Evolutionary conservation across 2,797 vertebrate species (phyloP).

Genomic region (Diglossa cyanea): DNA sequence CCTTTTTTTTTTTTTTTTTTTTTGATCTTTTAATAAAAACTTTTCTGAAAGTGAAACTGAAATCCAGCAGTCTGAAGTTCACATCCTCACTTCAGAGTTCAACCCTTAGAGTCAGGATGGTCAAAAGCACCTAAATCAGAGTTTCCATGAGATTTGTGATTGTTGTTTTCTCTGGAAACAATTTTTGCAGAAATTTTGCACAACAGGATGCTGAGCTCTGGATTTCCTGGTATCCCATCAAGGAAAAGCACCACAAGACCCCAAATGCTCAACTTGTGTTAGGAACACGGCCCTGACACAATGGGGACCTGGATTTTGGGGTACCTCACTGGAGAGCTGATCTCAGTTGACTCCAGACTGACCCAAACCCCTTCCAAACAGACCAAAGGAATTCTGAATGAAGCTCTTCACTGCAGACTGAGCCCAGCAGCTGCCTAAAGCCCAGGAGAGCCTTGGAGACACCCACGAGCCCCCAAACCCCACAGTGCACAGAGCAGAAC

Average conservation of each 20-base stretch:
- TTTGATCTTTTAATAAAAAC: neutral
- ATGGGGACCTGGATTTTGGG: accelerated
- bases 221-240: neutral
- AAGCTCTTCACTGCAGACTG: neutral
- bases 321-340: neutral
- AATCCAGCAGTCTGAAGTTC: neutral
- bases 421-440: neutral
- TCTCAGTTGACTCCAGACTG: neutral
- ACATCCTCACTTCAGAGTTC: neutral
- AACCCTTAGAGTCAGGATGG: accelerated
- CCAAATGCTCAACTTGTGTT: accelerated
- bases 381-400: neutral
- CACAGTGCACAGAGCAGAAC: accelerated
- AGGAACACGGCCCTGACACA: neutral
- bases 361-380: neutral
- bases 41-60: neutral
- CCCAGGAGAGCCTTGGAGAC: accelerated
- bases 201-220: neutral
- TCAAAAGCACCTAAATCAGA: neutral
- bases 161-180: neutral
- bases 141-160: neutral
- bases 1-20: no score
- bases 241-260: neutral
- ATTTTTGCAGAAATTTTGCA: neutral
- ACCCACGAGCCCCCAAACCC: neutral